Base-by-base conservation (phyloP, 2,888 invertebrate species). In the Cartodere bifasciata region DNA sequence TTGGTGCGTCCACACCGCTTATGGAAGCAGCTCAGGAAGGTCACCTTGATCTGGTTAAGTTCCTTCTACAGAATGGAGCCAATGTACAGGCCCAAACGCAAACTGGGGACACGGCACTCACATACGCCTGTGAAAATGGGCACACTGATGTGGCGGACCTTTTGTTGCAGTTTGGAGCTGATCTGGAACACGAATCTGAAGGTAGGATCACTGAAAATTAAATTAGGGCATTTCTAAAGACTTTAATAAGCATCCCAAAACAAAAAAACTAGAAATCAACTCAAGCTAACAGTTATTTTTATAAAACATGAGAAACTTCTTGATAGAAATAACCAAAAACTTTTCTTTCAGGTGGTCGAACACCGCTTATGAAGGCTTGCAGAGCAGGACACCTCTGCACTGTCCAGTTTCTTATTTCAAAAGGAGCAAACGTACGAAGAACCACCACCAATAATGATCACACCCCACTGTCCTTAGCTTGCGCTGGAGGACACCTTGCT, bases 1-100 rank as follows among this genome's bases (percentile, higher is more conserved):
- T 92, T 22, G 97, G 91, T 29, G 88, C 90, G 10, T 92, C 92
- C 32, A 95, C 95, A 9, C 95, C 97, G 1, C 69, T 98, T 3
- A 97, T 97, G 92, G 97, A 98, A 63, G 95, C 97, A 23, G 84
- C 94, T 3, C 97, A 97, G 62, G 97, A 97, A 60, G 97, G 95
- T 9, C 95, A 95, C 54, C 67, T 91, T 12, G 92, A 94, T 52
- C 75, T 95, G 35, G 94, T 90, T 32, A 73, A 83, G 58, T 90
- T 84, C 62, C 70, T 91, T 28, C 59, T 91, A 37, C 80, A 82
- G 57, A 77, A 79, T 45, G 76, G 79, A 47, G 91, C 92, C 31
- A 83, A 88, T 63, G 90, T 92, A 35, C 84, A 90, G 62, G 90
- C 92, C 12, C 83, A 84, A 63, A 94, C 94, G 17, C 88, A 87